Percentiles rank a stretch among this genome's conserved stretches.
These are phyloP conservation scores for Trileptium ribeirensis DNA, from an alignment of 2,888 invertebrate species.

Conservation along the genomic window DNA sequence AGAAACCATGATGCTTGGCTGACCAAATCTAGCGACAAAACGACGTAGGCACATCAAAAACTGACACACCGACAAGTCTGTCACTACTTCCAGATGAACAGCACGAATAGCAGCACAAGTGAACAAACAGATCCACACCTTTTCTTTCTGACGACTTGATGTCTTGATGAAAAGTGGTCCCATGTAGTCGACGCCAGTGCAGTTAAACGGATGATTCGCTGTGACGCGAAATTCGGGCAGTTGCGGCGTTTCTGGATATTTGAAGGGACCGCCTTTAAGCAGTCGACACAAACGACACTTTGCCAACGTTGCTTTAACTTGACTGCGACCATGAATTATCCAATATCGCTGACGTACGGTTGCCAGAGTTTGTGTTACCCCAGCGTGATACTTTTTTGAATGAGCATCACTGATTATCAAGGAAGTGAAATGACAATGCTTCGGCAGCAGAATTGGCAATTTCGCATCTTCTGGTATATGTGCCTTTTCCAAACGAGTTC, in stretches of 20 bases:
- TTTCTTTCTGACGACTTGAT: neutral
- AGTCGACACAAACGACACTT: neutral
- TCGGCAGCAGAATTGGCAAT: no score
- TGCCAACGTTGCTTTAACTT: neutral
- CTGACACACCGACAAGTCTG: no score
- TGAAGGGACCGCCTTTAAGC: neutral
- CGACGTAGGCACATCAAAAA: no score
- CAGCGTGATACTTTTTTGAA: neutral
- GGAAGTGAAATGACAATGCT: neutral
- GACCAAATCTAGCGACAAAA: conserved; percentile 16
- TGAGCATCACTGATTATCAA: neutral
- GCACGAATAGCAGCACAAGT: no score
- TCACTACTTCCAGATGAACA: no score
- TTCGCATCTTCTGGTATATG: neutral
- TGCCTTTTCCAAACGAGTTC: neutral
- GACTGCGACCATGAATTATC: neutral
- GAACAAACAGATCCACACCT: conserved; percentile 20
- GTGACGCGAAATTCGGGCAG: neutral
- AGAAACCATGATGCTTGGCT: no score
- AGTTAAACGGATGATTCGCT: neutral
- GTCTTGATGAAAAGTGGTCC: neutral
- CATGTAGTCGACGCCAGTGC: neutral
- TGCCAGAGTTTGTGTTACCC: neutral
- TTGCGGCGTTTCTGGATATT: neutral
- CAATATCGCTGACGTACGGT: neutral